phyloP scores from a whole-genome alignment of 2,113 vertebrate genomes.

The Oreochromis niloticus region DNA sequence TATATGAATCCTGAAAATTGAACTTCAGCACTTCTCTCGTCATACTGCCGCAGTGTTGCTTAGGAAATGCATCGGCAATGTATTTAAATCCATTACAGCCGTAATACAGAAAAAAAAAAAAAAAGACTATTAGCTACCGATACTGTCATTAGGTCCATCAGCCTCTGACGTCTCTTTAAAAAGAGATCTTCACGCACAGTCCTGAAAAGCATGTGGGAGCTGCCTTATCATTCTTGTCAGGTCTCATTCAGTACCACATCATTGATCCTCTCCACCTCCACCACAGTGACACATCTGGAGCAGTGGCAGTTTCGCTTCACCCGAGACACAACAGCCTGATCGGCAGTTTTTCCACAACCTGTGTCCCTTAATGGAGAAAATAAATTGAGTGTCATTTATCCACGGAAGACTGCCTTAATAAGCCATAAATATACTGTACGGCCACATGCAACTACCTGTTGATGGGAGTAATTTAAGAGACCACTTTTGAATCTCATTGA shows the following conservation, averaged over 20 bases:
- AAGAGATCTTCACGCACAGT: neutral
- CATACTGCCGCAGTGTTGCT: neutral
- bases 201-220: neutral
- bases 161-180: neutral
- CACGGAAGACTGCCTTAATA: conserved; percentile 38
- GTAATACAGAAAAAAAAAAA: neutral
- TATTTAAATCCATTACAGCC: neutral
- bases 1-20: neutral
- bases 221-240: conserved; percentile 41
- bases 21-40: neutral
- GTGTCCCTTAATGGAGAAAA: conserved; percentile 27
- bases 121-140: neutral
- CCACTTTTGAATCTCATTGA: neutral
- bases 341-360: conserved; percentile 23
- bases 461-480: conserved; percentile 23
- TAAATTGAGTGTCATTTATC: conserved; percentile 57
- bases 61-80: neutral
- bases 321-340: conserved; percentile 29
- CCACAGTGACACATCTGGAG: conserved; percentile 48
- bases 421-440: conserved; percentile 14
- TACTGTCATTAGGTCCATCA: neutral
- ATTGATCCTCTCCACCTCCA: conserved; percentile 48
- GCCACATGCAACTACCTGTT: neutral
- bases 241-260: conserved; percentile 20
- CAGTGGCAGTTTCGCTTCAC: conserved; percentile 7